Conservation (phyloP, 92 coral and sea anemone species). For the Blastomussa wellsi region DNA sequence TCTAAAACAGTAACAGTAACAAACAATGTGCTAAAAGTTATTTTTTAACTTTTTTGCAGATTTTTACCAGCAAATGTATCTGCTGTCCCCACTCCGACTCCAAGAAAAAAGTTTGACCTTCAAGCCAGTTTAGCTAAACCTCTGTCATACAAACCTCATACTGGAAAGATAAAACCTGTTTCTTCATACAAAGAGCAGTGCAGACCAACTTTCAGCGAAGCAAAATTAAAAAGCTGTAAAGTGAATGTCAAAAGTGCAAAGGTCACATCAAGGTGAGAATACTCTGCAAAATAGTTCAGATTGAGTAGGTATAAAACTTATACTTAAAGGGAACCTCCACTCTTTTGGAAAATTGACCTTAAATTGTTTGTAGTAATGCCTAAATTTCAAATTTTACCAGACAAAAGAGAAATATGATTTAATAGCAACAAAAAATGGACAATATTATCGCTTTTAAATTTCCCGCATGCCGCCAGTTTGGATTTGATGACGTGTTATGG, state of each 20-base stretch:
- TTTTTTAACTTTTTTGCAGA: constrained; percentile 1
- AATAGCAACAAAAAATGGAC: too few species aligned
- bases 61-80: constrained; percentile 39
- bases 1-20: too few species aligned
- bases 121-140: constrained; percentile 92
- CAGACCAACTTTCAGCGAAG: constrained; percentile 37
- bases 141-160: constrained; percentile 83
- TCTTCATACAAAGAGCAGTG: constrained; percentile 51
- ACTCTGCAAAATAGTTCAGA: background rate
- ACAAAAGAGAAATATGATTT: too few species aligned
- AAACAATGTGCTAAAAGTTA: background rate
- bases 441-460: too few species aligned
- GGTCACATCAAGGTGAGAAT: constrained; percentile 64
- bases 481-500: too few species aligned
- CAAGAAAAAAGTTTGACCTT: constrained; percentile 82
- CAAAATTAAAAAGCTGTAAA: constrained; percentile 39
- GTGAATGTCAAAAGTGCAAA: constrained; percentile 82
- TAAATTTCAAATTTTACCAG: too few species aligned
- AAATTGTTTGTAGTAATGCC: too few species aligned
- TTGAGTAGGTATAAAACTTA: too few species aligned
- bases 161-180: constrained; percentile 77
- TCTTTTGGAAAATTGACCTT: too few species aligned
- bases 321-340: too few species aligned
- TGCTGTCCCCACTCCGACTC: constrained; percentile 61
- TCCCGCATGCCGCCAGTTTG: too few species aligned